These are phyloP conservation scores for Olivierus martensii DNA, from an alignment of 1,140 invertebrate species.

Conservation along the genomic window DNA sequence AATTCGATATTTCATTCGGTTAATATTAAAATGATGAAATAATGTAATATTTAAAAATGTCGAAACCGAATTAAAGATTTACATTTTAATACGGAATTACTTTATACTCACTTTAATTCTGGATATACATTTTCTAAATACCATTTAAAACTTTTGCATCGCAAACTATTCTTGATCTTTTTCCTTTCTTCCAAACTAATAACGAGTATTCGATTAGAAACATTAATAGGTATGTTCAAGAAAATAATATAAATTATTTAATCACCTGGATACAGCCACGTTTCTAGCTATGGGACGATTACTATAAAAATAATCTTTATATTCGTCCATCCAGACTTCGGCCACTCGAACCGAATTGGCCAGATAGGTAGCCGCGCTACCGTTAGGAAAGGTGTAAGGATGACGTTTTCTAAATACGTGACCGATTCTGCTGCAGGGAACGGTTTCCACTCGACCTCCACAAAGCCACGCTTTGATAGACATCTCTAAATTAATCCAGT, in stretches of 20 bases:
- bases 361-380: conserved; percentile 82
- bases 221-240: too few species aligned
- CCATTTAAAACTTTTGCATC: conserved; percentile 85
- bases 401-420: conserved; percentile 93
- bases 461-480: conserved; percentile 49
- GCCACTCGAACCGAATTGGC: conserved; percentile 67
- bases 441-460: conserved; percentile 79
- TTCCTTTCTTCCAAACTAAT: conserved; percentile 60
- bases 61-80: too few species aligned
- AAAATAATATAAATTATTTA: too few species aligned
- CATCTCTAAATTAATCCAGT: too few species aligned
- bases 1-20: too few species aligned
- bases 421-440: conserved; percentile 94
- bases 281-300: conserved; percentile 46
- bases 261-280: conserved; percentile 39
- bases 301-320: conserved; percentile 81
- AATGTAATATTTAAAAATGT: too few species aligned
- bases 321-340: conserved; percentile 96
- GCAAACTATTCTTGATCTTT: conserved; percentile 47
- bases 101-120: conserved; percentile 40
- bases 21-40: too few species aligned
- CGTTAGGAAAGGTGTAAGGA: conserved; percentile 55
- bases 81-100: too few species aligned
- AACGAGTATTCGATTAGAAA: conserved; percentile 8
- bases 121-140: conserved; percentile 86